Evolutionary conservation across 1,140 invertebrate species (phyloP).

Genomic region (Meteorus sp.): DNA sequence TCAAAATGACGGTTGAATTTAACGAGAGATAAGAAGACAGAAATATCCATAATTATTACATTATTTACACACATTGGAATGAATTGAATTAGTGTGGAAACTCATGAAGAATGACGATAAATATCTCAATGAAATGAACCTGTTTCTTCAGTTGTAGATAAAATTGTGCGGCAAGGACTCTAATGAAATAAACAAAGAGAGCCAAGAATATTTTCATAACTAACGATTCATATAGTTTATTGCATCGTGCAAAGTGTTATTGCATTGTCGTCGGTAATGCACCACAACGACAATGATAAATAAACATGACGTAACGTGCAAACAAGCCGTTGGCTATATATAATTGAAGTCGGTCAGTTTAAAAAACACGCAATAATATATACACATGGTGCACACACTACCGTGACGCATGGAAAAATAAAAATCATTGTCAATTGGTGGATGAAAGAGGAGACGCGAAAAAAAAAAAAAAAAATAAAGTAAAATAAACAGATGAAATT

Average conservation of each 20-base stretch:
- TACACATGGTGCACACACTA: neutral
- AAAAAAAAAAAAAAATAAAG: neutral
- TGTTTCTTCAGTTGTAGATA: neutral
- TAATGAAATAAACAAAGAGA: neutral
- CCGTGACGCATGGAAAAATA: no score
- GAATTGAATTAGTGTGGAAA: no score
- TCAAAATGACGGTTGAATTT: no score
- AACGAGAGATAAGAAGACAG: no score
- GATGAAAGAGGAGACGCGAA: neutral
- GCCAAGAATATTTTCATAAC: neutral
- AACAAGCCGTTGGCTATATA: conserved; percentile 7
- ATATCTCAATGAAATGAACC: no score
- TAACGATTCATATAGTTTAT: neutral
- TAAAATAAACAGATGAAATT: neutral
- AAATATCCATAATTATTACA: no score
- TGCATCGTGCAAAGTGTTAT: neutral
- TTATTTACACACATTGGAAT: no score
- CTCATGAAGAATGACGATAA: no score
- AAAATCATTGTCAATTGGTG: no score
- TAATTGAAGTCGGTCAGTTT: neutral
- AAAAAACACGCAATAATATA: neutral
- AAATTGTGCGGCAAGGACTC: neutral
- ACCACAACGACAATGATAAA: conserved; percentile 14
- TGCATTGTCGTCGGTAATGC: neutral
- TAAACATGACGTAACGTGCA: conserved; percentile 29